phyloP scores from a whole-genome alignment of 2,113 vertebrate species.

The Panthera uncia region DNA sequence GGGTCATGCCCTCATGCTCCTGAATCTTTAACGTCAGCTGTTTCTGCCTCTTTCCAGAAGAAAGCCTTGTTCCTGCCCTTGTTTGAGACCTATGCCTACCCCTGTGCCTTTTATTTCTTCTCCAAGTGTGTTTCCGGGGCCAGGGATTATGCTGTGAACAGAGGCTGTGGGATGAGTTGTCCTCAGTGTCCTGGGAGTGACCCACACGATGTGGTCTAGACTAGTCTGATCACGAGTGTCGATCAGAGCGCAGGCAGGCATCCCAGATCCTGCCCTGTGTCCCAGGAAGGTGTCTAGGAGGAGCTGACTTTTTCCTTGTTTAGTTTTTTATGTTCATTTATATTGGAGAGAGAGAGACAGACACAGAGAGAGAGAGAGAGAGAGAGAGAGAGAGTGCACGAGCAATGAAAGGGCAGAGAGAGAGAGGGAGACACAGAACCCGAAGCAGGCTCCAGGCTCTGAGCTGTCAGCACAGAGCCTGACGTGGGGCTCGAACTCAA shows the following conservation, averaged over 20 bases:
- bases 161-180: neutral
- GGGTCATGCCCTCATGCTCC: neutral
- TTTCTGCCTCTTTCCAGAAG: neutral
- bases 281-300: neutral
- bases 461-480: too few relatives aligned
- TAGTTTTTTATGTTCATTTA: too few relatives aligned
- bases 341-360: too few relatives aligned
- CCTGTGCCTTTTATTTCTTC: too few relatives aligned
- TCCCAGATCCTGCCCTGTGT: too few relatives aligned
- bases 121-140: neutral
- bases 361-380: too few relatives aligned
- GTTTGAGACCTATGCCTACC: neutral
- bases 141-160: accelerated
- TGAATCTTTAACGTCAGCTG: neutral
- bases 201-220: neutral
- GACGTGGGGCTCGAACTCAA: too few relatives aligned
- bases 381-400: too few relatives aligned
- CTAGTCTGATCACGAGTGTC: neutral
- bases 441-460: too few relatives aligned
- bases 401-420: too few relatives aligned
- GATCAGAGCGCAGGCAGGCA: accelerated
- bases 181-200: neutral
- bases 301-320: neutral
- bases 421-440: too few relatives aligned
- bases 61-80: neutral